Percentiles rank a stretch among this genome's conserved stretches.
Conservation (phyloP, 2,888 invertebrate genomes). For the Nasonia oneida region DNA sequence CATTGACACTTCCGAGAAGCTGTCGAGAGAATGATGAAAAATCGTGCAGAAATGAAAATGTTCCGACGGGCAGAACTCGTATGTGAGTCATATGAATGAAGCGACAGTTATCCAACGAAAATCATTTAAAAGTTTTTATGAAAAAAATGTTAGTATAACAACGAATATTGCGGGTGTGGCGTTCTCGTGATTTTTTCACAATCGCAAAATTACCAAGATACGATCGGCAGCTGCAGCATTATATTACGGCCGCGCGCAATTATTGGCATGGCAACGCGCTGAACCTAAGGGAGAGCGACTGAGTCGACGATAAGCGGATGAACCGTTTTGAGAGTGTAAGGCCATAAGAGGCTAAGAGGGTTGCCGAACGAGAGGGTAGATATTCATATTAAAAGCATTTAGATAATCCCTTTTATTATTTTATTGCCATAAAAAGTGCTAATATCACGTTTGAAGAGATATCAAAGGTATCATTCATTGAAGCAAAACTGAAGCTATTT, state of each 20-base stretch:
- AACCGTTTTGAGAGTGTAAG: conserved; percentile 4
- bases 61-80: not conserved
- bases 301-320: conserved; percentile 5
- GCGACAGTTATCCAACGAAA: too few relatives aligned
- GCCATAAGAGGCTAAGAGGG: not conserved
- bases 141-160: not conserved
- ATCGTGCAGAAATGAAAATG: not conserved
- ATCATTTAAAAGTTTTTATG: not conserved
- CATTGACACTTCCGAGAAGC: not conserved
- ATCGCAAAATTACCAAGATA: conserved; percentile 31
- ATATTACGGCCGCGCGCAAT: conserved; percentile 14
- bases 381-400: not conserved
- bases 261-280: not conserved
- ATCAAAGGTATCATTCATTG: not conserved
- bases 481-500: not conserved
- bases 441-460: not conserved
- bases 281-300: not conserved
- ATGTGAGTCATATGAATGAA: too few relatives aligned
- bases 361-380: conserved; percentile 3
- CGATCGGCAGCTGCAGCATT: conserved; percentile 18
- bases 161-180: conserved; percentile 25
- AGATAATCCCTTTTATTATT: not conserved
- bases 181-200: not conserved
- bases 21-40: conserved; percentile 36
- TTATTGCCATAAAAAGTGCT: not conserved